Evolutionary conservation across 1,140 invertebrate genomes (phyloP).

Genomic region (Drosophila tsacasi): DNA sequence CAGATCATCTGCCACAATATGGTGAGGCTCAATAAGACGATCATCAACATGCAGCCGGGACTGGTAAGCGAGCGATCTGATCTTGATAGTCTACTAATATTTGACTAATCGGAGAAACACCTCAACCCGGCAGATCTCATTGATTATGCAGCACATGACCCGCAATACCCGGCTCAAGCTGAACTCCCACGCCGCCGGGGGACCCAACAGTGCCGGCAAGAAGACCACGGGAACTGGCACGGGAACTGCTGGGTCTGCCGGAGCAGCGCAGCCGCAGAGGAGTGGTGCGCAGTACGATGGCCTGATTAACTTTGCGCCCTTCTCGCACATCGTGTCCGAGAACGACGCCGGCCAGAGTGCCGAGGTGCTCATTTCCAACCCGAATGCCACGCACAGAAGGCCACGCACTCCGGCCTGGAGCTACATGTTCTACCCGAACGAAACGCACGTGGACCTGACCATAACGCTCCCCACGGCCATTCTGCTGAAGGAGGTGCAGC

Average conservation of each 20-base stretch:
- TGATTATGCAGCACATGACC: constrained; percentile 89
- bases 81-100: neutral
- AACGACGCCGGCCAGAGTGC: constrained; percentile 95
- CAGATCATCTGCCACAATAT: constrained; percentile 88
- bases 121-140: constrained; percentile 80
- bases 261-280: constrained; percentile 48
- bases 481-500: constrained; percentile 94
- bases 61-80: constrained; percentile 53
- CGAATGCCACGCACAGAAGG: constrained; percentile 91
- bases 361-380: constrained; percentile 93
- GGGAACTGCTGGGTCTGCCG: constrained; percentile 37
- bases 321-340: constrained; percentile 92
- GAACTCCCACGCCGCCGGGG: constrained; percentile 45
- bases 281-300: constrained; percentile 87
- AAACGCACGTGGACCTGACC: constrained; percentile 94
- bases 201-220: constrained; percentile 54
- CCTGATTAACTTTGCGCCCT: constrained; percentile 94
- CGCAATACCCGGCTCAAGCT: constrained; percentile 83
- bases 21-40: constrained; percentile 86
- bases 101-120: too few species aligned
- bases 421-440: constrained; percentile 96
- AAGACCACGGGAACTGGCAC: constrained; percentile 51
- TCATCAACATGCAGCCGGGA: constrained; percentile 86
- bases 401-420: constrained; percentile 95
- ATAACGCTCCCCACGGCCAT: constrained; percentile 96